phyloP scores from a whole-genome alignment of 2,888 invertebrate genomes.

The Gastrophysa polygoni region DNA sequence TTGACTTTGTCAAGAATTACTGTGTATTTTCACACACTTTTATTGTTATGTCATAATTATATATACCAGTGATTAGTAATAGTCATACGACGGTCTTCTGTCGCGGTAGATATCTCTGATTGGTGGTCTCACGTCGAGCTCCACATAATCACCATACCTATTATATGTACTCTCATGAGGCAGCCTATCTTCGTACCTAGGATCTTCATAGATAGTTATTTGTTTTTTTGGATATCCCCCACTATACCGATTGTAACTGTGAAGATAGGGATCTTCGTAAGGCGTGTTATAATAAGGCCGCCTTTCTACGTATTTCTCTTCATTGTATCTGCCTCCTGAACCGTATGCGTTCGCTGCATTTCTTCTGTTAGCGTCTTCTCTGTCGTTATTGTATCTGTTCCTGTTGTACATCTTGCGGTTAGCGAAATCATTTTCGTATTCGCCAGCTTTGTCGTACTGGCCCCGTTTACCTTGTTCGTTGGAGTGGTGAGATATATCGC shows the following conservation, averaged over 20 bases:
- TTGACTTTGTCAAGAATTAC: too few relatives aligned
- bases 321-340: conserved; percentile 38
- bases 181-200: conserved; percentile 32
- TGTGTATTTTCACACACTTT: too few relatives aligned
- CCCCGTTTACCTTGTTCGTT: conserved; percentile 49
- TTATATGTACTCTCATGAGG: conserved; percentile 3
- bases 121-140: conserved; percentile 44
- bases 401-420: conserved; percentile 48
- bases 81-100: conserved; percentile 35
- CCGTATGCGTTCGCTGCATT: conserved; percentile 41
- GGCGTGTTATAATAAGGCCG: conserved; percentile 22
- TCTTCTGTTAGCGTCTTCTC: conserved; percentile 41
- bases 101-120: conserved; percentile 29
- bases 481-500: conserved; percentile 44
- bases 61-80: conserved; percentile 31
- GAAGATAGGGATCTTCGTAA: background rate
- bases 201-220: conserved; percentile 57
- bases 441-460: conserved; percentile 50
- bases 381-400: conserved; percentile 49
- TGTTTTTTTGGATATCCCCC: conserved; percentile 39
- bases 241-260: background rate
- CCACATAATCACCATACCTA: conserved; percentile 42
- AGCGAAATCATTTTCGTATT: conserved; percentile 47
- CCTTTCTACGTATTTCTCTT: conserved; percentile 38
- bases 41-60: too few relatives aligned